These are phyloP conservation scores for Gymnocephalus cernua DNA, from an alignment of 2,113 vertebrate species.

Conservation along the genomic window DNA sequence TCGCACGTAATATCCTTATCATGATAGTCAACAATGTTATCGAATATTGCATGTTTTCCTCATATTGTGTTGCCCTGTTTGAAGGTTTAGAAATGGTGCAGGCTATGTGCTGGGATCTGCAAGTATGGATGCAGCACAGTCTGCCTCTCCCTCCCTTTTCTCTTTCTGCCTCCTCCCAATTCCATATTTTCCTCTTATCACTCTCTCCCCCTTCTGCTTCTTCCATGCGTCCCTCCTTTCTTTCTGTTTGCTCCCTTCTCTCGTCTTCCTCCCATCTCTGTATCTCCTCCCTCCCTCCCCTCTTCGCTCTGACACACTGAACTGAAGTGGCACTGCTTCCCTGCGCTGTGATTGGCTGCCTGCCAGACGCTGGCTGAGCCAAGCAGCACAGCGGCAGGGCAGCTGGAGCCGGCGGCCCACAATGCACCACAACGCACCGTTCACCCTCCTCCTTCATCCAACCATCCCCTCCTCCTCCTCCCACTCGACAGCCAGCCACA, in stretches of 20 bases:
- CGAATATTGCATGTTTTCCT: too few species aligned
- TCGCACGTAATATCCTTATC: too few species aligned
- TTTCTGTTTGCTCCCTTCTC: conserved; percentile 16
- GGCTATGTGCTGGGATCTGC: conserved; percentile 23
- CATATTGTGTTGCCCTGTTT: too few species aligned
- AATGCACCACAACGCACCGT: conserved; percentile 73
- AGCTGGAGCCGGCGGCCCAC: conserved; percentile 76
- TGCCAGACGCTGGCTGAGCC: conserved; percentile 80
- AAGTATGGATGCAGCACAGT: conserved; percentile 31
- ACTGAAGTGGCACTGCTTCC: conserved; percentile 83
- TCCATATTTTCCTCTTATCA: conserved; percentile 9
- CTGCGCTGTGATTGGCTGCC: conserved; percentile 80
- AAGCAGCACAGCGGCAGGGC: conserved; percentile 76
- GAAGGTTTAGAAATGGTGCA: conserved; percentile 39
- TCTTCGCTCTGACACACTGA: conserved; percentile 83
- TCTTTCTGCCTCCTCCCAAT: conserved; percentile 8
- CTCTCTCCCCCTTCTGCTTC: conserved; percentile 7
- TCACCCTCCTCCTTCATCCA: conserved; percentile 34
- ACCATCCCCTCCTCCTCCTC: conserved; percentile 13
- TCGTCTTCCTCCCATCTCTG: conserved; percentile 27
- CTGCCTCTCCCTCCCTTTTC: conserved; percentile 18
- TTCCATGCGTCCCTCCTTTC: conserved; percentile 2
- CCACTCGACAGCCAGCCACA: conserved; percentile 35
- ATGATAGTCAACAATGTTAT: too few species aligned
- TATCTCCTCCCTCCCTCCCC: conserved; percentile 17